Base-by-base conservation (phyloP, 2,888 invertebrate species). In the Dicyrtoma fusca region DNA sequence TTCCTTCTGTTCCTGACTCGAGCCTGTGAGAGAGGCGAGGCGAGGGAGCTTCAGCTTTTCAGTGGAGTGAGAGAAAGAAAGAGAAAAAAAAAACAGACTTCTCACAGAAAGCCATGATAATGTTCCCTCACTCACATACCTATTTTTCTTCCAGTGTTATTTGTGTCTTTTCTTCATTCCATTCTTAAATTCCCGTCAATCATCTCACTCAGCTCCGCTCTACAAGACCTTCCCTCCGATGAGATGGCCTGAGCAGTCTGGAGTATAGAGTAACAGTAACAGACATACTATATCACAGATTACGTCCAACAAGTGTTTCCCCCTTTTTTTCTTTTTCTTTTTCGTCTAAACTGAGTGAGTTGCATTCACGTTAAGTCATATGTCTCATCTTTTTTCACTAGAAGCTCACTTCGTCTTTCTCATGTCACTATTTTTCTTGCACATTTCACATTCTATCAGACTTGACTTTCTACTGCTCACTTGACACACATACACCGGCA, bases 161-260 rank as follows among this genome's bases (percentile, higher is more conserved):
- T 66, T 63, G 72, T 74, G 71, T 72, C 72, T 69, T 72, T 70
- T 72, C 59, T 61, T 44, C 61, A 53, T 62, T 73, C 72, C 25
- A 23, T 63, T 64, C 75, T 72, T 73, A 75, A 72, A 75, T 73
- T 75, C 72, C 70, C 75, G 75, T 75, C 75, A 75, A 75, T 75
- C 75, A 75, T 75, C 74, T 72, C 68, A 64, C 74, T 53, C 65
- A 66, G 34, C 66, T 62, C 53, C 62, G 21, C 11, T 44, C 17
- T 47, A 11, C 45, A 10, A 53, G 6, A 26, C 4, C 34, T 34
- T 34, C 8, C 34, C 34, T 34, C n/a, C 34, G 34, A 34, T 34
- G 34, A 34, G 8, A 34, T 8, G n/a, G n/a, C n/a, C 62, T 42
- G n/a, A 3, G 14, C 4, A 14, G 62, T 34, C 8, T 3, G 3